Percentiles rank a stretch among this genome's conserved stretches.
Conservation (phyloP, 1,140 invertebrate species). For the Protaetia brevitarsis region DNA sequence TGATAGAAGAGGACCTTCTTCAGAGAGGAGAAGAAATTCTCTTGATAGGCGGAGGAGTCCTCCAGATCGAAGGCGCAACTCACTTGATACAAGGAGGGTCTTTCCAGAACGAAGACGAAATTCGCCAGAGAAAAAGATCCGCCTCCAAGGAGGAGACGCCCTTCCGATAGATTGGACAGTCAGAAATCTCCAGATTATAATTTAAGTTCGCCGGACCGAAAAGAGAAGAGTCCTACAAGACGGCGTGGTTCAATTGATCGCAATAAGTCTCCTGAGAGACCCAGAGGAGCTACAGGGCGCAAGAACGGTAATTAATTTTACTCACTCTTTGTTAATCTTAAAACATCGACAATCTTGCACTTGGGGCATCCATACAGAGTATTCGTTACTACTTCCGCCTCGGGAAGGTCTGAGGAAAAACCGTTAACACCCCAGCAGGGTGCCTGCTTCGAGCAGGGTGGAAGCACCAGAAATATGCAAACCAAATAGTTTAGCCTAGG, state of each 20-base stretch:
- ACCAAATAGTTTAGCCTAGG: constrained; percentile 37
- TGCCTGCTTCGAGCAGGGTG: constrained; percentile 53
- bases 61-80: constrained; percentile 9
- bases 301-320: constrained; percentile 22
- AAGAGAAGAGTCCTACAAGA: background rate
- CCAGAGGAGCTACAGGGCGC: background rate
- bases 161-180: constrained; percentile 9
- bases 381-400: constrained; percentile 52
- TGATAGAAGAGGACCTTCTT: constrained; percentile 11
- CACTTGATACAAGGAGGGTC: constrained; percentile 9
- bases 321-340: constrained; percentile 12
- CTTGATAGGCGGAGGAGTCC: background rate
- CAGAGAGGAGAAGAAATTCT: constrained; percentile 17
- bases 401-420: constrained; percentile 61
- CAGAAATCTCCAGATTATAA: constrained; percentile 21
- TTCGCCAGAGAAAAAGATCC: background rate
- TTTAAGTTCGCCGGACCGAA: constrained; percentile 13
- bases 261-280: background rate
- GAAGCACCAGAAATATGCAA: constrained; percentile 55
- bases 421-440: constrained; percentile 52
- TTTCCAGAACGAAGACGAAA: constrained; percentile 18
- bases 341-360: constrained; percentile 52
- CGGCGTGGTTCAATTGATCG: background rate
- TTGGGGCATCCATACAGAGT: constrained; percentile 56
- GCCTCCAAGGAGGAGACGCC: background rate